Evolutionary conservation across 53 echinoderm and acorn worm species (phyloP).

Genomic region (Mesocentrotus franciscanus): DNA sequence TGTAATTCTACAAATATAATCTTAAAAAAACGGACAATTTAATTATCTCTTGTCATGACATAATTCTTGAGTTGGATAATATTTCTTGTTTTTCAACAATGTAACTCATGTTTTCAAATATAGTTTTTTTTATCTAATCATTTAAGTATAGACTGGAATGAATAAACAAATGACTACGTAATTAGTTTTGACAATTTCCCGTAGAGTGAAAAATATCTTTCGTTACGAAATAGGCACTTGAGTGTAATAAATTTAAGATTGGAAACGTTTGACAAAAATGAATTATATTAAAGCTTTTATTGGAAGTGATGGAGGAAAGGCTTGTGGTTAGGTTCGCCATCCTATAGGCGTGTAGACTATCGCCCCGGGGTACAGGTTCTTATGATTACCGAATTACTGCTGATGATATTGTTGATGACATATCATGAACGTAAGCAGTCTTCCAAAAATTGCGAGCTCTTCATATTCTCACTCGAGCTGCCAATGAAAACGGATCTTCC

Average conservation of each 20-base stretch:
- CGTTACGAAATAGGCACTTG: not conserved
- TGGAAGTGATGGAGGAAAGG: not conserved
- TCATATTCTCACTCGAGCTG: not conserved
- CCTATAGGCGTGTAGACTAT: not conserved
- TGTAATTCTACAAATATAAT: no score
- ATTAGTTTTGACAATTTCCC: not conserved
- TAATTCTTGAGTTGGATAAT: no score
- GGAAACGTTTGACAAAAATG: not conserved
- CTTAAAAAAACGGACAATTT: no score
- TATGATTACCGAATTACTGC: not conserved
- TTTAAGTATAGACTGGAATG: not conserved
- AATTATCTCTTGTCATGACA: no score
- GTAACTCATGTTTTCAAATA: not conserved
- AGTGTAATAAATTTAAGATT: not conserved
- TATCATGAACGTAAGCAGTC: not conserved
- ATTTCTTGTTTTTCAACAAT: no score
- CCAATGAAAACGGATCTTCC: not conserved
- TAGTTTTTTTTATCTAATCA: not conserved
- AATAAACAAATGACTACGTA: not conserved
- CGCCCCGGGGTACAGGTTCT: conserved; percentile 15
- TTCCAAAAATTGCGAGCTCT: not conserved
- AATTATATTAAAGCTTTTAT: not conserved
- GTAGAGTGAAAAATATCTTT: not conserved
- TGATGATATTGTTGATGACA: conserved; percentile 35
- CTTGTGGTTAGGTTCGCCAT: conserved; percentile 14